These are phyloP conservation scores for Globia sparganii DNA, from an alignment of 2,888 invertebrate genomes.

Conservation along the genomic window DNA sequence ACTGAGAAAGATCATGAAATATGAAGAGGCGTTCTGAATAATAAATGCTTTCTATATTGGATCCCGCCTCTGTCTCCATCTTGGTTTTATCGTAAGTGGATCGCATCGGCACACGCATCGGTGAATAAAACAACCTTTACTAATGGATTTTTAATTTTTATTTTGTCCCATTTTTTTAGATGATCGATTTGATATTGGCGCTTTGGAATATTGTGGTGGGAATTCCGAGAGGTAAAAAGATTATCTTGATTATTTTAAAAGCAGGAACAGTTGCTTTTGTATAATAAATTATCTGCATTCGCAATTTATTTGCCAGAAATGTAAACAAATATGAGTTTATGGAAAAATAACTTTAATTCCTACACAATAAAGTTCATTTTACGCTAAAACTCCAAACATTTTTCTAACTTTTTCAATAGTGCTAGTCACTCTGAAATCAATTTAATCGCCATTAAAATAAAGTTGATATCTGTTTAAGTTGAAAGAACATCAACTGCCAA, in stretches of 20 bases:
- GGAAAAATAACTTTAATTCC: too few relatives aligned
- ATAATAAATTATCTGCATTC: too few relatives aligned
- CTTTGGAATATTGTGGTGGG: slow-evolving; percentile 36
- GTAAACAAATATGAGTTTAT: too few relatives aligned
- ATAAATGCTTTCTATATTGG: slow-evolving; percentile 81
- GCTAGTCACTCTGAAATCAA: too few relatives aligned
- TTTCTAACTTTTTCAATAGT: too few relatives aligned
- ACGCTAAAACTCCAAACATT: too few relatives aligned
- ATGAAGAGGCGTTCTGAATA: slow-evolving; percentile 80
- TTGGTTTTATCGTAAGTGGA: slow-evolving; percentile 73
- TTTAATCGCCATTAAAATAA: too few relatives aligned
- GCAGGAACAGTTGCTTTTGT: not conserved
- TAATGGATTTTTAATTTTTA: slow-evolving; percentile 76
- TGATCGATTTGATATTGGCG: slow-evolving; percentile 72
- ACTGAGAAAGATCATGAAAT: slow-evolving; percentile 70
- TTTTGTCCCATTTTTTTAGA: slow-evolving; percentile 73
- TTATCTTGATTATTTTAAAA: slow-evolving; percentile 26
- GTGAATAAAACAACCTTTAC: slow-evolving; percentile 59
- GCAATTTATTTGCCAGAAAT: too few relatives aligned
- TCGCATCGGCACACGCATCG: slow-evolving; percentile 68
- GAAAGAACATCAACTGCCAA: too few relatives aligned
- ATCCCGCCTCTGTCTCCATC: slow-evolving; percentile 75
- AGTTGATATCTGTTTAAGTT: too few relatives aligned
- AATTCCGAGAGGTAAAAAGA: slow-evolving; percentile 21
- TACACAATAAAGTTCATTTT: too few relatives aligned